These are phyloP conservation scores for Drosophila pseudotalamancana DNA, from an alignment of 2,888 invertebrate genomes.

Conservation along the genomic window DNA sequence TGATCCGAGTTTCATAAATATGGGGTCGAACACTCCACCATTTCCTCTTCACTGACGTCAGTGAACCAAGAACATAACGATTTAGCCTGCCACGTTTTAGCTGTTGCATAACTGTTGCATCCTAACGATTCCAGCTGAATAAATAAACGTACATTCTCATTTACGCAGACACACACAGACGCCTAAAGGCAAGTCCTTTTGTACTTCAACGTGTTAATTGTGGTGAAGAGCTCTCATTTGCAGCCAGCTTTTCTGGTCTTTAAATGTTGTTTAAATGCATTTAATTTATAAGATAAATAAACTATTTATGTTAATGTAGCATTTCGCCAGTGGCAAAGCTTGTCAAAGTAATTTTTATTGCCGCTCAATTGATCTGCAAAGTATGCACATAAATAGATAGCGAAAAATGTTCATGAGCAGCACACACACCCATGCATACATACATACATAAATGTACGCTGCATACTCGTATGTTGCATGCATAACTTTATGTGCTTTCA, in stretches of 20 bases:
- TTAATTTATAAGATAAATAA: slow-evolving; percentile 58
- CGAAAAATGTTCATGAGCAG: neutral
- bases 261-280: slow-evolving; percentile 15
- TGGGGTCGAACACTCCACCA: too few species aligned
- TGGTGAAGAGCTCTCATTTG: slow-evolving; percentile 27
- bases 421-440: neutral
- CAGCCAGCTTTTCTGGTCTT: neutral
- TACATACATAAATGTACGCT: slow-evolving; percentile 2
- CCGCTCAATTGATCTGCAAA: slow-evolving; percentile 45
- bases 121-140: slow-evolving; percentile 9
- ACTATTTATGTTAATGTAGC: slow-evolving; percentile 60
- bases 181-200: neutral
- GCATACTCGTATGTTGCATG: slow-evolving; percentile 17
- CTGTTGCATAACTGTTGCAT: neutral
- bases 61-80: too few species aligned
- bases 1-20: too few species aligned
- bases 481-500: slow-evolving; percentile 45
- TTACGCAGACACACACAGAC: too few species aligned
- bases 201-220: slow-evolving; percentile 29
- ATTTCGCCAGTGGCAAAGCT: slow-evolving; percentile 5
- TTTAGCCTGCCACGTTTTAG: too few species aligned
- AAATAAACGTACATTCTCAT: neutral
- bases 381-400: slow-evolving; percentile 47
- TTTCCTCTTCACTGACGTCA: too few species aligned
- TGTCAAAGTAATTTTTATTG: slow-evolving; percentile 29